Base-by-base conservation (phyloP, 2,797 vertebrate genomes). In the Petrocephalus sullivani region DNA sequence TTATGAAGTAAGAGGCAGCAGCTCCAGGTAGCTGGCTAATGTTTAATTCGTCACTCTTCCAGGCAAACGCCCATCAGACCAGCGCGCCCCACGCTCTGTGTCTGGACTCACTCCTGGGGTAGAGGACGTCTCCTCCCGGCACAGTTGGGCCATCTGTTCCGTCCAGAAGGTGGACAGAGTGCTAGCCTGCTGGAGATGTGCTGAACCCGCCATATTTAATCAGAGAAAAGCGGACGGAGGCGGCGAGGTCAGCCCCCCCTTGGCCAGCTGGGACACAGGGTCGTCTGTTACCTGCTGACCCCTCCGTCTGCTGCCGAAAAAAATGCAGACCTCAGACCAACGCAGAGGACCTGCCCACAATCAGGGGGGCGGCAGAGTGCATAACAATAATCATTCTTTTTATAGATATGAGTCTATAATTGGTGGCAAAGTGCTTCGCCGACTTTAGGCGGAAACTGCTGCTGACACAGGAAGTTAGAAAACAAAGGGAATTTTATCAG, bases 151-250 rank as follows among this genome's bases (percentile, higher is more conserved):
- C 88, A 88, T 88, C 88, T 88, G 88, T 84, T 88, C 60, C 0
- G 10, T 75, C 88, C 88, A 86, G 83, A 88, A 86, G 88, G 88
- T n/a, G 53, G 83, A 84, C 60, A 51, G 60, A 23, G 28, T 37
- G 23, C 83, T 61, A 28, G 88, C 83, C 88, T 88, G 88, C 88
- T 71, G 84, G 84, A 88, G 83, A 75, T 86, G 83, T 86, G 88
- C 88, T 88, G 83, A 88, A 86, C 88, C 83, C 83, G 14, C 88
- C 88, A 86, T 88, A 88, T 88, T 88, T 88, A 88, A 88, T 86
- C 64, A 57, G 84, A 88, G 88, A 71, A 67, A 64, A 86, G 84
- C 84, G 37, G 28, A 51, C 14, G 33, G 64, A 67, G 84, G 64
- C 41, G 61, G 51, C 51, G 61, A 61, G 88, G 88, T 86, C 84